These are phyloP conservation scores for Cerastis rubricosa DNA, from an alignment of 2,888 invertebrate genomes.

Conservation along the genomic window DNA sequence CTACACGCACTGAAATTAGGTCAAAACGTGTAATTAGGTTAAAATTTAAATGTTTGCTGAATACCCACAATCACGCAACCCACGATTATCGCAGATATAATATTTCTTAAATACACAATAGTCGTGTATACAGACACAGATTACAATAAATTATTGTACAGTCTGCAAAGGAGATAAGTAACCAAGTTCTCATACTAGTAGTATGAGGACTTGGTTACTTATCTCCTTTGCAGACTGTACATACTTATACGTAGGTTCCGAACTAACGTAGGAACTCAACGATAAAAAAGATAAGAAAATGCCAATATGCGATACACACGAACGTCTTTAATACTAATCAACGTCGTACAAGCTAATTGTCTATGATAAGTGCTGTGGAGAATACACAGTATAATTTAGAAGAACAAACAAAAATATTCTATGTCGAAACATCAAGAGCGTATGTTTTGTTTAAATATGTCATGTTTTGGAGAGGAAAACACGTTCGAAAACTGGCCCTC, in stretches of 20 bases:
- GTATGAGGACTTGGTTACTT: too few relatives aligned
- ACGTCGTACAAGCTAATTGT: conserved; percentile 46
- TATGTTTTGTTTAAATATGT: conserved; percentile 20
- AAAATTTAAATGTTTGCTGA: conserved; percentile 34
- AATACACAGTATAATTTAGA: conserved; percentile 23
- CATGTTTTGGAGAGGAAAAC: conserved; percentile 59
- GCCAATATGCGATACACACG: conserved; percentile 39
- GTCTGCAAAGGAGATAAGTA: too few relatives aligned
- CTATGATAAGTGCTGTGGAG: conserved; percentile 24
- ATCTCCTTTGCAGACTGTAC: too few relatives aligned
- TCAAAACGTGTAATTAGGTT: conserved; percentile 28
- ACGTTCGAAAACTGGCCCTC: conserved; percentile 48
- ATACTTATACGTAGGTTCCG: conserved; percentile 25
- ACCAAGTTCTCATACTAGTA: too few relatives aligned
- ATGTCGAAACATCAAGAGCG: conserved; percentile 5
- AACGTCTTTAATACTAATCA: conserved; percentile 45
- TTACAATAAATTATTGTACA: conserved; percentile 59
- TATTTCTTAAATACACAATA: conserved; percentile 45
- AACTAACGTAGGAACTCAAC: conserved; percentile 41
- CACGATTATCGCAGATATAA: conserved; percentile 42
- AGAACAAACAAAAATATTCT: conserved; percentile 22
- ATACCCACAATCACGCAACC: conserved; percentile 23
- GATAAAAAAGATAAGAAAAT: conserved; percentile 60
- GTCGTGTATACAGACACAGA: conserved; percentile 37
- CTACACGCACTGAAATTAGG: conserved; percentile 35